Conservation (phyloP, 1,140 invertebrate species). For the Cephus cinctus region DNA sequence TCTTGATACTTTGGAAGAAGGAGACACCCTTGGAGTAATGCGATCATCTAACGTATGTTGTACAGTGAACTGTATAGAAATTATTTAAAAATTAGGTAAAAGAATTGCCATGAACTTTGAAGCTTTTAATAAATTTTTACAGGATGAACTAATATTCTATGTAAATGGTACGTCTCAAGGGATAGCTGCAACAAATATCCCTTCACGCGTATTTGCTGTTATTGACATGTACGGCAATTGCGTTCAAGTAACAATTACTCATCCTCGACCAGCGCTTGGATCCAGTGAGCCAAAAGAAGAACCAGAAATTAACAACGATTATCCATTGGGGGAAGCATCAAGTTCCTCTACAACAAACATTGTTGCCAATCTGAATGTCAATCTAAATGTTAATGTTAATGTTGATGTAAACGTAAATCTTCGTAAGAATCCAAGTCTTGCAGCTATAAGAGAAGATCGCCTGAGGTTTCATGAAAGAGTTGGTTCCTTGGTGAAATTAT, state of each 20-base stretch:
- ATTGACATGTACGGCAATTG: conserved; percentile 93
- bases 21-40: conserved; percentile 82
- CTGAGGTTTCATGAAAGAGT: conserved; percentile 86
- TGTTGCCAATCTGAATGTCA: conserved; percentile 52
- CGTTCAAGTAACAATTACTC: conserved; percentile 76
- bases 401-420: conserved; percentile 55
- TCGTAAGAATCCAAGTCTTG: conserved; percentile 46
- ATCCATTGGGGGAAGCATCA: conserved; percentile 37
- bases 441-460: conserved; percentile 59
- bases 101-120: conserved; percentile 14
- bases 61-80: no score
- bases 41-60: conserved; percentile 68
- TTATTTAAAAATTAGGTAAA: no score
- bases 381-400: conserved; percentile 40
- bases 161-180: conserved; percentile 88
- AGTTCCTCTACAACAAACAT: conserved; percentile 47
- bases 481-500: conserved; percentile 86
- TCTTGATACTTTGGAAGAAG: conserved; percentile 80
- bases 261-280: conserved; percentile 24
- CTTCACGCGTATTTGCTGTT: conserved; percentile 76
- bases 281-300: conserved; percentile 36
- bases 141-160: conserved; percentile 85
- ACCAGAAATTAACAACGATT: conserved; percentile 50
- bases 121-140: conserved; percentile 30
- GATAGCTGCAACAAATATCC: conserved; percentile 76